These are phyloP conservation scores for Hypomesus transpacificus DNA, from an alignment of 2,113 vertebrate genomes.

Conservation along the genomic window DNA sequence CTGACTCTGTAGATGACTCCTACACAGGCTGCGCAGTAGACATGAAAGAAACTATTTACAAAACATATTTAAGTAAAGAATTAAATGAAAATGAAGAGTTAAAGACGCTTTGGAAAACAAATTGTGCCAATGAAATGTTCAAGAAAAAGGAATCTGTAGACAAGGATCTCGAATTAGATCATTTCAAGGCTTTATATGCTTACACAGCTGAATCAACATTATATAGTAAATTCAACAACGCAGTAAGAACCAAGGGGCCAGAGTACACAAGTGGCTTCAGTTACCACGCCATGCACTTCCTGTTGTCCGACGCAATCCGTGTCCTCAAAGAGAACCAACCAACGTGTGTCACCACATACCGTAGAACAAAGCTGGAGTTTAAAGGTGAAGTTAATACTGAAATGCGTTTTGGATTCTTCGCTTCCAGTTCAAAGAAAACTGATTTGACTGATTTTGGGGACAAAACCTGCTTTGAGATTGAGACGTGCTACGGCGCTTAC, in stretches of 20 bases:
- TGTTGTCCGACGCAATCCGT: background rate
- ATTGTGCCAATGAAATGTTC: background rate
- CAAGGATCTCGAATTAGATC: background rate
- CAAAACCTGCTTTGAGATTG: conserved; percentile 51
- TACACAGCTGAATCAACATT: accelerated
- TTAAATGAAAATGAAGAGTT: no score
- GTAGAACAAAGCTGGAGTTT: background rate
- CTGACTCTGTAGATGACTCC: background rate
- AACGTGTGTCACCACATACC: background rate
- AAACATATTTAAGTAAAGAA: background rate
- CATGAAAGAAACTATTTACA: background rate
- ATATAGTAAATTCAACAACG: background rate
- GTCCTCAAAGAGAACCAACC: background rate
- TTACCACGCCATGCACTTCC: background rate
- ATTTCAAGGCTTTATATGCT: background rate
- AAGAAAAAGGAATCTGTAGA: accelerated
- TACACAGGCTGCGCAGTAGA: background rate
- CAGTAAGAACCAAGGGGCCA: background rate
- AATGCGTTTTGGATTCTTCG: conserved; percentile 43
- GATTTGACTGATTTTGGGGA: background rate
- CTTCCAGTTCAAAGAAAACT: conserved; percentile 20
- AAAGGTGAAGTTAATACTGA: no score
- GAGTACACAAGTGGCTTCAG: background rate
- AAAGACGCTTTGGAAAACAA: no score
- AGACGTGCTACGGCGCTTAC: conserved; percentile 47